These are phyloP conservation scores for Gisinianus flammeolus DNA, from an alignment of 2,888 invertebrate species.

Conservation along the genomic window DNA sequence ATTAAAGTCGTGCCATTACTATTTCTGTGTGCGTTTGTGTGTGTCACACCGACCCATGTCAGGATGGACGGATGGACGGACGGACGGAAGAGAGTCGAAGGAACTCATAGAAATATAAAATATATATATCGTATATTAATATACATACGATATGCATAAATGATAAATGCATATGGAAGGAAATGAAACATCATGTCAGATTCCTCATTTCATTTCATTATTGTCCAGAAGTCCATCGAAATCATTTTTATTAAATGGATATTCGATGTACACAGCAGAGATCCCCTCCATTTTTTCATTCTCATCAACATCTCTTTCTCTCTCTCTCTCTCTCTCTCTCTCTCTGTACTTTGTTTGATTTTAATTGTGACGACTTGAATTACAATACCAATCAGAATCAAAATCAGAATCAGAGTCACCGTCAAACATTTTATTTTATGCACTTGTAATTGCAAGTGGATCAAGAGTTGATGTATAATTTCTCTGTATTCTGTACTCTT, in stretches of 20 bases:
- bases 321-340: neutral
- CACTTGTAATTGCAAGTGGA: neutral
- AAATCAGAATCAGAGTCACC: neutral
- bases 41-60: conserved; percentile 37
- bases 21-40: conserved; percentile 29
- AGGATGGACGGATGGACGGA: conserved; percentile 28
- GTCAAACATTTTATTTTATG: no score
- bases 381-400: neutral
- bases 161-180: conserved; percentile 7
- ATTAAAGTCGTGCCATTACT: conserved; percentile 56
- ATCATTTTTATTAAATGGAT: neutral
- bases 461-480: neutral
- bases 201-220: conserved; percentile 3
- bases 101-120: neutral
- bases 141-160: neutral
- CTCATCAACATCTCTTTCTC: neutral
- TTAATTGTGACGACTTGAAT: neutral
- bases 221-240: conserved; percentile 23
- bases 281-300: neutral
- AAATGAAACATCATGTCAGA: conserved; percentile 30
- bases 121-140: neutral
- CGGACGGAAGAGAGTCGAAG: conserved; percentile 3
- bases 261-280: neutral
- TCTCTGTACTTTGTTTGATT: neutral
- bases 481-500: neutral